These are phyloP conservation scores for Arctocebus calabarensis DNA, from an alignment of 2,797 vertebrate species.

Conservation along the genomic window DNA sequence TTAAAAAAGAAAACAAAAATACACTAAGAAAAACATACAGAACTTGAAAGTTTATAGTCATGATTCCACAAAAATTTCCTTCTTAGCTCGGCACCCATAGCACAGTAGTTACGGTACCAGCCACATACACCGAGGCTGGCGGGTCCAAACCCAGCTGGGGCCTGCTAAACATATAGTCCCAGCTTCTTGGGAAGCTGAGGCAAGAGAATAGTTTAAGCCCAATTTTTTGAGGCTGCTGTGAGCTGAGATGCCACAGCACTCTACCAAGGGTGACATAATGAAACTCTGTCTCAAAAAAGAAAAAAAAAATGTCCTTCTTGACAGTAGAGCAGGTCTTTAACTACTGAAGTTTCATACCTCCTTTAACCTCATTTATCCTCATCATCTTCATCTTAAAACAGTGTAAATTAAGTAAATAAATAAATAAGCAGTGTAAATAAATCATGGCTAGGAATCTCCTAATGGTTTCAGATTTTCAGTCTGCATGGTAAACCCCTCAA, in stretches of 20 bases:
- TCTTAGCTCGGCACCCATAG: neutral
- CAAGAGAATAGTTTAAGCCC: too few relatives aligned
- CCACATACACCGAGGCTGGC: too few relatives aligned
- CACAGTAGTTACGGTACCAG: too few relatives aligned
- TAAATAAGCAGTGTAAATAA: neutral
- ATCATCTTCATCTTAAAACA: neutral
- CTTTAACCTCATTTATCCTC: neutral
- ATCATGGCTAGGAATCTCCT: neutral
- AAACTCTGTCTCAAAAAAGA: too few relatives aligned
- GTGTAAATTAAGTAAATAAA: neutral
- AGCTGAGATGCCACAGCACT: too few relatives aligned
- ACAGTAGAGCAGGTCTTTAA: neutral
- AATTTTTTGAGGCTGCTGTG: too few relatives aligned
- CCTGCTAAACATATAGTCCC: too few relatives aligned
- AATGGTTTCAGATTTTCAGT: neutral
- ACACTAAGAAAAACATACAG: neutral
- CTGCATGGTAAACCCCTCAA: neutral
- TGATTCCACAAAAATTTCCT: neutral
- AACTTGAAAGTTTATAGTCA: neutral
- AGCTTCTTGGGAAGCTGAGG: too few relatives aligned
- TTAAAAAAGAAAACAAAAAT: too few relatives aligned
- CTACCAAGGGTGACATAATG: too few relatives aligned
- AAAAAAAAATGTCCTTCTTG: too few relatives aligned
- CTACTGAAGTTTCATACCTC: neutral
- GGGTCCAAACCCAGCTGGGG: too few relatives aligned